Evolutionary conservation across 2,888 invertebrate genomes (phyloP).

Genomic region (Cerastis leucographa): DNA sequence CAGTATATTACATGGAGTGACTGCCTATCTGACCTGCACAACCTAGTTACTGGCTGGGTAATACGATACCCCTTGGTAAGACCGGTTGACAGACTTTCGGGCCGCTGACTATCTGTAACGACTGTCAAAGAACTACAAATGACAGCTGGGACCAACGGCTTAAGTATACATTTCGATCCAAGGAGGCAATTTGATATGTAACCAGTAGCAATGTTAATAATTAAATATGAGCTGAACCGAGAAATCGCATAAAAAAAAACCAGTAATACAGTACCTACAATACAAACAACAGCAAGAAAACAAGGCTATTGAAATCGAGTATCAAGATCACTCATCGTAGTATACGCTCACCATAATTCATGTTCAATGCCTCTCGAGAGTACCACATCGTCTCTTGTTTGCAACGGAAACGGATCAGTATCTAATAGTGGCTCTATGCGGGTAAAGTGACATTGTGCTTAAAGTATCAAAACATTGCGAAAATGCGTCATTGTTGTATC

Average conservation of each 20-base stretch:
- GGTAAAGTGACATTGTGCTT: conserved; percentile 29
- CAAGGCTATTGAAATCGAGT: conserved; percentile 27
- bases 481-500: conserved; percentile 35
- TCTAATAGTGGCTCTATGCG: conserved; percentile 42
- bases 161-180: too few species aligned
- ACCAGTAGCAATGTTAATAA: neutral
- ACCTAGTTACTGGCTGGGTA: too few species aligned
- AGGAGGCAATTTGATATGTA: too few species aligned
- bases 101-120: too few species aligned
- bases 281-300: neutral
- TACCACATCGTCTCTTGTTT: conserved; percentile 56
- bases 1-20: too few species aligned
- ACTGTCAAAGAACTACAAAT: too few species aligned
- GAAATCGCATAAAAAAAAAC: neutral
- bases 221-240: neutral
- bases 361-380: conserved; percentile 65
- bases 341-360: conserved; percentile 67
- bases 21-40: too few species aligned
- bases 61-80: too few species aligned
- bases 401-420: conserved; percentile 52
- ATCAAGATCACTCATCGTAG: conserved; percentile 61
- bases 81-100: too few species aligned
- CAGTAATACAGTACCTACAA: neutral
- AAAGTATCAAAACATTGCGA: conserved; percentile 37
- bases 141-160: too few species aligned